These are phyloP conservation scores for Tethya wilhelma DNA, from an alignment of 37 sponge, comb jelly and placozoan species.

Conservation along the genomic window DNA sequence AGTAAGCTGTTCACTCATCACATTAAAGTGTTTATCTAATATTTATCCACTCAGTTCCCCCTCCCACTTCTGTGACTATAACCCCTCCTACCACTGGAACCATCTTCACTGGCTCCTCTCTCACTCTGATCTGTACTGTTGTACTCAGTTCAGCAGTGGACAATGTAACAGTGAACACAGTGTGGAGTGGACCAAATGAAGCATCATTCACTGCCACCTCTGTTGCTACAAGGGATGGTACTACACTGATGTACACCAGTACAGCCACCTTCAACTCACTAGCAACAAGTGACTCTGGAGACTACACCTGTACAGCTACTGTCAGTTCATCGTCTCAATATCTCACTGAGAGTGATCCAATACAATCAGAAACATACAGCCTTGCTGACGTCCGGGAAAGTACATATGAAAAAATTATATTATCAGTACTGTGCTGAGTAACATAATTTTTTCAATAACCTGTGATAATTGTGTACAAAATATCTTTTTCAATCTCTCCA, in stretches of 20 bases:
- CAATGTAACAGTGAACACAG: neutral
- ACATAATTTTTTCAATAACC: too few species aligned
- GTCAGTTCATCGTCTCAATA: too few species aligned
- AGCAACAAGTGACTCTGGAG: neutral
- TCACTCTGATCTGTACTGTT: conserved; percentile 5
- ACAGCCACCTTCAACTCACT: neutral
- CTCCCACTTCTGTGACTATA: conserved; percentile 11
- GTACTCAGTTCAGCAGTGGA: neutral
- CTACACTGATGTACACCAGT: neutral
- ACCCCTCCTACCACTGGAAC: neutral
- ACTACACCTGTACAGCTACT: neutral
- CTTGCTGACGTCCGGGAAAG: too few species aligned
- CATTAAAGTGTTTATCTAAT: too few species aligned
- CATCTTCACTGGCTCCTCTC: neutral
- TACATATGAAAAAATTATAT: too few species aligned
- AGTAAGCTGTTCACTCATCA: neutral
- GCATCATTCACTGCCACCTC: too few species aligned
- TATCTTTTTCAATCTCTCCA: too few species aligned
- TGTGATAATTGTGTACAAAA: too few species aligned
- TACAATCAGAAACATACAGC: too few species aligned
- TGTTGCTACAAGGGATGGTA: neutral
- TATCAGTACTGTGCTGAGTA: too few species aligned
- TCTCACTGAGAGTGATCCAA: too few species aligned
- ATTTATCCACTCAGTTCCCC: neutral
- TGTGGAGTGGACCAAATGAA: neutral